These are phyloP conservation scores for Drosophila grimshawi DNA, from an alignment of 1,140 invertebrate species.

Conservation along the genomic window DNA sequence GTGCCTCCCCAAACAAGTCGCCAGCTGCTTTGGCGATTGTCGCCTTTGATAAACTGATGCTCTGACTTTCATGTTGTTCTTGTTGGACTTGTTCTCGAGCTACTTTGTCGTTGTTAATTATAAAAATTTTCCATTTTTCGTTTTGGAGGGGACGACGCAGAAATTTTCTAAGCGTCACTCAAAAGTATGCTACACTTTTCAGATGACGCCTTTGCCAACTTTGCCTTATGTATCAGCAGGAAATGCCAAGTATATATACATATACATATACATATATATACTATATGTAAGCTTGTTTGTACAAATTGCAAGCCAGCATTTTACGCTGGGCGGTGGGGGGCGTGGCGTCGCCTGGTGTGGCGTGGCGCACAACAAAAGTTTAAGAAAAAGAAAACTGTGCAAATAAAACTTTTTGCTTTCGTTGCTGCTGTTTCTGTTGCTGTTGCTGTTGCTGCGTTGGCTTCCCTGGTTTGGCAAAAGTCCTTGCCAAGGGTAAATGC, in stretches of 20 bases:
- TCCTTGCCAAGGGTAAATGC: conserved; percentile 83
- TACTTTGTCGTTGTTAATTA: conserved; percentile 80
- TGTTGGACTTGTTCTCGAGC: conserved; percentile 47
- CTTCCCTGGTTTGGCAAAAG: conserved; percentile 68
- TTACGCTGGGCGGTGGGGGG: conserved; percentile 32
- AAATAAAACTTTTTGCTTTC: conserved; percentile 83
- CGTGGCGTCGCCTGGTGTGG: background rate
- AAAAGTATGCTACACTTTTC: conserved; percentile 76
- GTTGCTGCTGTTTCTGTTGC: conserved; percentile 26
- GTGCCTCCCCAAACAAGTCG: conserved; percentile 12
- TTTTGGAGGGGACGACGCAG: conserved; percentile 31
- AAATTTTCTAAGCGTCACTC: conserved; percentile 67
- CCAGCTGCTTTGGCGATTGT: conserved; percentile 48
- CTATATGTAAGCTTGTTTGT: conserved; percentile 61
- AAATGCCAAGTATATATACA: conserved; percentile 16
- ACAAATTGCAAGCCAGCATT: conserved; percentile 80
- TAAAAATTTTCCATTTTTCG: conserved; percentile 69
- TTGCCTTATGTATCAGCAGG: conserved; percentile 38
- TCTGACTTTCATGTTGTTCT: conserved; percentile 36
- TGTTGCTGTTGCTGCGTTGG: conserved; percentile 41
- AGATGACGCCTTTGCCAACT: conserved; percentile 51
- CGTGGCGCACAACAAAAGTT: conserved; percentile 70
- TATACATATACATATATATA: conserved; percentile 16
- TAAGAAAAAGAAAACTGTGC: conserved; percentile 82
- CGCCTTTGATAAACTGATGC: conserved; percentile 69